phyloP scores from a whole-genome alignment of 1,140 invertebrate species.

The Drosophila melanica region DNA sequence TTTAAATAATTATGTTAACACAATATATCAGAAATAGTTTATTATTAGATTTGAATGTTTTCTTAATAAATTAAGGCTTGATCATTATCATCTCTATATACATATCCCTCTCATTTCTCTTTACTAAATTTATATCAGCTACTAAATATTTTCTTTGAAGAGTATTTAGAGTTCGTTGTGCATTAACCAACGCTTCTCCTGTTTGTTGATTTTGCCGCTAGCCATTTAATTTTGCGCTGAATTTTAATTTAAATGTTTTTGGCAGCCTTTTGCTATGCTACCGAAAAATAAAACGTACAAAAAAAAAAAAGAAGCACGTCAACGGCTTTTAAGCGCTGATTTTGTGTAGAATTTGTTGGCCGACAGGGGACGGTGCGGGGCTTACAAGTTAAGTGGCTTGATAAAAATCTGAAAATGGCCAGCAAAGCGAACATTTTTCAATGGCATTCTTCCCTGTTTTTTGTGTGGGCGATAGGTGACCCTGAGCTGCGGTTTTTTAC shows the following conservation, averaged over 20 bases:
- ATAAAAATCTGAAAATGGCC: constrained; percentile 77
- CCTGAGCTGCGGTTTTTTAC: constrained; percentile 62
- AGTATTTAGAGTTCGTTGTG: constrained; percentile 10
- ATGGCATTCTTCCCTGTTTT: constrained; percentile 56
- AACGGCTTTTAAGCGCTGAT: constrained; percentile 75
- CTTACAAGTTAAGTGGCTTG: constrained; percentile 40
- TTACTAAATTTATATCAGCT: too few species aligned
- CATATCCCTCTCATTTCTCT: too few species aligned
- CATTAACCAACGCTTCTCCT: neutral
- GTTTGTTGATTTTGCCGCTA: constrained; percentile 15
- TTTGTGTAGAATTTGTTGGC: constrained; percentile 37
- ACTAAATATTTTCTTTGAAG: neutral
- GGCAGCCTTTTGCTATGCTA: constrained; percentile 62
- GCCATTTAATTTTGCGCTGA: constrained; percentile 40
- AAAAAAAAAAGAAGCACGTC: constrained; percentile 40
- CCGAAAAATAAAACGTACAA: constrained; percentile 18
- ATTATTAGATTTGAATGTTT: too few species aligned
- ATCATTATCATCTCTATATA: too few species aligned
- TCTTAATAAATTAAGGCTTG: too few species aligned
- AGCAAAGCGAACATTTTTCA: constrained; percentile 74
- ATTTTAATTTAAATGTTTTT: constrained; percentile 83
- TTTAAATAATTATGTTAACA: too few species aligned
- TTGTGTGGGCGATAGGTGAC: constrained; percentile 59
- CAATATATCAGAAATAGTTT: too few species aligned
- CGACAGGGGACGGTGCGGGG: constrained; percentile 2